These are phyloP conservation scores for Pogonophryne albipinna DNA, from an alignment of 2,797 vertebrate genomes.

Conservation along the genomic window DNA sequence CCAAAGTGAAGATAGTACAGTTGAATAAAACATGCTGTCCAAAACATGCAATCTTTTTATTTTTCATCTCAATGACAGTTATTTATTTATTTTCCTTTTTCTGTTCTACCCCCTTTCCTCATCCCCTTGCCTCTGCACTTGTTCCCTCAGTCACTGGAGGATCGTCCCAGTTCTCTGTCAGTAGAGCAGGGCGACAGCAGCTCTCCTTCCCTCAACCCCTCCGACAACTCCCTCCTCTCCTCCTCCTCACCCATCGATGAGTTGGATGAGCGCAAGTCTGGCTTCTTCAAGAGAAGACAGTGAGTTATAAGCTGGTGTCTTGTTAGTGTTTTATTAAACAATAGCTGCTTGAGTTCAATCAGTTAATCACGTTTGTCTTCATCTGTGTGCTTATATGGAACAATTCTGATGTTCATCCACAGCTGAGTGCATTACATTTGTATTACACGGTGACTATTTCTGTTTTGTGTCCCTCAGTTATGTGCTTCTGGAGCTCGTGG, in stretches of 20 bases:
- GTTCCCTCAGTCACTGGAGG: conserved; percentile 90
- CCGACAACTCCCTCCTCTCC: conserved; percentile 95
- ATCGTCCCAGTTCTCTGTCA: conserved; percentile 94
- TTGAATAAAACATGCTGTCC: not conserved
- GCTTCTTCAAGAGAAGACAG: conserved; percentile 96
- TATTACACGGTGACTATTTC: conserved; percentile 37
- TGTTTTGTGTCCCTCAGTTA: conserved; percentile 85
- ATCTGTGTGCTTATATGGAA: conserved; percentile 54
- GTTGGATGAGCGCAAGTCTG: conserved; percentile 95
- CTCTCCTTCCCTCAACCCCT: conserved; percentile 96
- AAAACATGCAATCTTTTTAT: not conserved
- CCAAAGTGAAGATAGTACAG: not conserved
- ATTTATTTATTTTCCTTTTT: conserved; percentile 5
- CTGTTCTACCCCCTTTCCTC: not conserved
- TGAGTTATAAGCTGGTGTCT: conserved; percentile 78
- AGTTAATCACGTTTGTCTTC: conserved; percentile 34
- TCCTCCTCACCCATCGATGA: conserved; percentile 97
- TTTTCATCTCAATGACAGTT: not conserved
- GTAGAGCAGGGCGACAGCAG: conserved; percentile 96
- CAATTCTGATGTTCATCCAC: conserved; percentile 43
- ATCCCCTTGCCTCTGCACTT: conserved; percentile 3
- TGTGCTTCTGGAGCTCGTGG: conserved; percentile 95
- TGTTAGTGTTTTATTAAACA: conserved; percentile 53
- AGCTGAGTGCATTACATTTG: conserved; percentile 35
- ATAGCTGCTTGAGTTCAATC: conserved; percentile 23